These are phyloP conservation scores for Parazoanthus swiftii DNA, from an alignment of 92 coral and sea anemone species.

Conservation along the genomic window DNA sequence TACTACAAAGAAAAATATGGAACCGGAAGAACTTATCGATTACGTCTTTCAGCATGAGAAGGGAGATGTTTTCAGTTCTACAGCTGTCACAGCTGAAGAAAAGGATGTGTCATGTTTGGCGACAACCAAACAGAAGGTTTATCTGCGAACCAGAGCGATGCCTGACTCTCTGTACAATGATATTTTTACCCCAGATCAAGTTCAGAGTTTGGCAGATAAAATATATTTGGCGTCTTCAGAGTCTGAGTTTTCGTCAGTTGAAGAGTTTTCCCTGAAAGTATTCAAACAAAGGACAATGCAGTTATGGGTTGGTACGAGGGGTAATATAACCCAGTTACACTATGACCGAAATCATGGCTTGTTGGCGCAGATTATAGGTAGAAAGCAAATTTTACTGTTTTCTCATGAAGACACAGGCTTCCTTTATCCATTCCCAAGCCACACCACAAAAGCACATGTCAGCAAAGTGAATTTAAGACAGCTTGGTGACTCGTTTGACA, in stretches of 20 bases:
- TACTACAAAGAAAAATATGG: slow-evolving; percentile 25
- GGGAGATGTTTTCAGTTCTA: neutral
- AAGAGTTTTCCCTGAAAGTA: slow-evolving; percentile 29
- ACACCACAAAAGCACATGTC: slow-evolving; percentile 49
- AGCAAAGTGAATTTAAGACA: slow-evolving; percentile 57
- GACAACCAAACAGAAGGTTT: slow-evolving; percentile 23
- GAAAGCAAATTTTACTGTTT: slow-evolving; percentile 44
- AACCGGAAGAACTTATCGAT: slow-evolving; percentile 43
- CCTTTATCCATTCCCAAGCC: slow-evolving; percentile 56
- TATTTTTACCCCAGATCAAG: slow-evolving; percentile 42
- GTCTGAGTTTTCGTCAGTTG: neutral
- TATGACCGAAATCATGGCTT: slow-evolving; percentile 63
- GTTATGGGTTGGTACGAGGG: slow-evolving; percentile 57
- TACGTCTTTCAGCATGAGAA: slow-evolving; percentile 16
- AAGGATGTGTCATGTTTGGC: neutral
- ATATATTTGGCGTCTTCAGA: slow-evolving; percentile 5
- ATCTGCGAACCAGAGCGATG: slow-evolving; percentile 60
- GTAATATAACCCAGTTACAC: slow-evolving; percentile 57
- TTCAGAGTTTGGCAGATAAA: slow-evolving; percentile 44
- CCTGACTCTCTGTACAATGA: slow-evolving; percentile 48
- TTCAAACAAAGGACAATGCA: slow-evolving; percentile 59
- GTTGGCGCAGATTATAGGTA: slow-evolving; percentile 47
- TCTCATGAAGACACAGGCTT: slow-evolving; percentile 51
- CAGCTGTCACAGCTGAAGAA: neutral
- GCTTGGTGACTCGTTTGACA: slow-evolving; percentile 16